Conservation (phyloP, 2,113 vertebrate genomes). For the Hydrolagus affinis region DNA sequence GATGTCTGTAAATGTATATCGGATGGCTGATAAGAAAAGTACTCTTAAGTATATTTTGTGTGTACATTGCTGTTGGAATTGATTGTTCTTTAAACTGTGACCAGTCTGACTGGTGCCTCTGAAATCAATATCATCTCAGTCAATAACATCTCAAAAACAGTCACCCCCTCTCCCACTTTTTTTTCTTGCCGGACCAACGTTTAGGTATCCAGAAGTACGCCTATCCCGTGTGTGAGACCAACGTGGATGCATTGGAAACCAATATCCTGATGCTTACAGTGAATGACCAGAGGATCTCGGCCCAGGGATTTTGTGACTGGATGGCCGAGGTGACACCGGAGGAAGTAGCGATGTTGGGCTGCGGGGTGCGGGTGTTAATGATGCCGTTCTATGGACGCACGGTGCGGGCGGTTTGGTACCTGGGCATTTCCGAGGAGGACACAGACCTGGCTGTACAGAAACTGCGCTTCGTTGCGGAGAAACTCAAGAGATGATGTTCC, state of each 20-base stretch:
- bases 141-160: too few relatives aligned
- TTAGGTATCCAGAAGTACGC: slow-evolving; percentile 45
- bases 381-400: slow-evolving; percentile 49
- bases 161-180: too few relatives aligned
- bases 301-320: slow-evolving; percentile 54
- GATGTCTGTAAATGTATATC: too few relatives aligned
- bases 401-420: slow-evolving; percentile 63
- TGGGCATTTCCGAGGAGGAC: slow-evolving; percentile 51
- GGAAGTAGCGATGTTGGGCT: slow-evolving; percentile 48
- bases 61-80: too few relatives aligned
- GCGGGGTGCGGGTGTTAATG: slow-evolving; percentile 54
- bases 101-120: too few relatives aligned
- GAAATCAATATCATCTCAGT: too few relatives aligned
- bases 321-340: slow-evolving; percentile 50
- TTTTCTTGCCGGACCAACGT: not conserved
- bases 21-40: too few relatives aligned
- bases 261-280: slow-evolving; percentile 60
- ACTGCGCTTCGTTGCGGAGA: slow-evolving; percentile 56
- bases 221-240: slow-evolving; percentile 52
- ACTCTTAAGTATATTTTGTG: too few relatives aligned
- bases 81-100: too few relatives aligned
- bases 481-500: not conserved
- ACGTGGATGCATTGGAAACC: slow-evolving; percentile 57
- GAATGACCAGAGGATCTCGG: slow-evolving; percentile 36
- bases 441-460: slow-evolving; percentile 60